Evolutionary conservation across 2,888 invertebrate genomes (phyloP), one percentile per base, ranked within the genome.

Genomic region (Thecocarcelia acutangulata): DNA sequence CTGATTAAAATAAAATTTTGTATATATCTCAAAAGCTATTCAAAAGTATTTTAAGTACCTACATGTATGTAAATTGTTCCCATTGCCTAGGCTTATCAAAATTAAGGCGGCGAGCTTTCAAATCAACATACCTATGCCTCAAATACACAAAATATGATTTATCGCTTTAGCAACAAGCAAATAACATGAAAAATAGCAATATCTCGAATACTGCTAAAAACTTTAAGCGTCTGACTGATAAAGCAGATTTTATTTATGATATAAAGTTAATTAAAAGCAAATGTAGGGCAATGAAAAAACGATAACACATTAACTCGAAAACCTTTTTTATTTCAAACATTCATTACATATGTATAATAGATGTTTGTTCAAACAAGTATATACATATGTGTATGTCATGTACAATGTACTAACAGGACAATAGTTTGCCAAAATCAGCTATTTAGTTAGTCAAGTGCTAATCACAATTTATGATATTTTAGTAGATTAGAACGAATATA

Each of bases 221-320:
- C n/a, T 56, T 17, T 17, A 46, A 46, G 46, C 17, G 17, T 15
- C 46, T 17, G 15, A 11, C 17, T 46, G 17, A 17, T 46, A 46
- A 46, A 46, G 15, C 17, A 46, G 17, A 46, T 46, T 46, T 12
- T 17, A 48, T 48, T 48, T 48, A 33, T 48, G 46, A 48, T 48
- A 48, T n/a, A 48, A 11, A 19, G 8, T 46, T n/a, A 24, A 28
- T 15, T 28, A 54, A 54, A 28, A 54, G 12, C 11, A 54, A 54
- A 17, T n/a, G 4, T 5, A 50, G 9, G 11, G 17, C 54, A 17
- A 56, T 56, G 15, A 17, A 33, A 33, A 33, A 33, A 33, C 9
- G 56, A 56, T 56, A 56, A 56, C 56, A 17, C 33, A 56, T 37
- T 56, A 56, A 37, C 56, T 59, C 42, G 21, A 42, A 59, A 59